Percentiles rank a stretch among this genome's conserved stretches.
These are phyloP conservation scores for Drosophila infuscata DNA, from an alignment of 2,888 invertebrate species.

Conservation along the genomic window DNA sequence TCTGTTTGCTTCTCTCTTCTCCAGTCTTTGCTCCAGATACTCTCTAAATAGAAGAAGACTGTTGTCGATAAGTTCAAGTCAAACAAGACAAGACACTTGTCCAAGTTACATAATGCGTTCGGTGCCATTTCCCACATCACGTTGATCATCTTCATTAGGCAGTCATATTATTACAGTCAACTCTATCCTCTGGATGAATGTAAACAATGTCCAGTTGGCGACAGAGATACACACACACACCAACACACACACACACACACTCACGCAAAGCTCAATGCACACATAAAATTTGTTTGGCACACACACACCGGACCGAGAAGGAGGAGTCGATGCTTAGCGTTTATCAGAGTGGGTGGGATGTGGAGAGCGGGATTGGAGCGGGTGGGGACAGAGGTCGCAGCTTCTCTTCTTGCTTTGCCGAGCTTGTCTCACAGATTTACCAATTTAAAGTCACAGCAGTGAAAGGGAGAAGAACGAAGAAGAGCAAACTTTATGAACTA, in stretches of 20 bases:
- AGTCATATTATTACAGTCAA: constrained; percentile 27
- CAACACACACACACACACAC: constrained; percentile 40
- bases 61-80: constrained; percentile 66
- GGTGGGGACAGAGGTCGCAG: constrained; percentile 3
- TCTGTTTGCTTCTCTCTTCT: not conserved
- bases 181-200: constrained; percentile 37
- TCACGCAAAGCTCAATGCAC: constrained; percentile 49
- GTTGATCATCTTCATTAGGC: constrained; percentile 54
- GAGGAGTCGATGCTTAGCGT: constrained; percentile 52
- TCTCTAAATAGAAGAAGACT: constrained; percentile 28
- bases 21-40: not conserved
- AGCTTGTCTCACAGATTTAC: constrained; percentile 41
- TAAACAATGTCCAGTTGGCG: constrained; percentile 65
- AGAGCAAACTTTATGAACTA: constrained; percentile 69
- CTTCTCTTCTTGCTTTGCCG: constrained; percentile 5
- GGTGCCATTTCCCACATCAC: constrained; percentile 21
- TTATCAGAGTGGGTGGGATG: constrained; percentile 10
- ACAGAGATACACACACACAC: constrained; percentile 53
- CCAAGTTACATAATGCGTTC: constrained; percentile 62
- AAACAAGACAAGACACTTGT: constrained; percentile 72
- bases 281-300: constrained; percentile 66
- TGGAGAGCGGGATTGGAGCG: not conserved
- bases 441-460: constrained; percentile 55
- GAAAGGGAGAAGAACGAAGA: constrained; percentile 9
- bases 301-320: constrained; percentile 38